Conservation (phyloP, 2,113 vertebrate species). For the Anguilla japonica region DNA sequence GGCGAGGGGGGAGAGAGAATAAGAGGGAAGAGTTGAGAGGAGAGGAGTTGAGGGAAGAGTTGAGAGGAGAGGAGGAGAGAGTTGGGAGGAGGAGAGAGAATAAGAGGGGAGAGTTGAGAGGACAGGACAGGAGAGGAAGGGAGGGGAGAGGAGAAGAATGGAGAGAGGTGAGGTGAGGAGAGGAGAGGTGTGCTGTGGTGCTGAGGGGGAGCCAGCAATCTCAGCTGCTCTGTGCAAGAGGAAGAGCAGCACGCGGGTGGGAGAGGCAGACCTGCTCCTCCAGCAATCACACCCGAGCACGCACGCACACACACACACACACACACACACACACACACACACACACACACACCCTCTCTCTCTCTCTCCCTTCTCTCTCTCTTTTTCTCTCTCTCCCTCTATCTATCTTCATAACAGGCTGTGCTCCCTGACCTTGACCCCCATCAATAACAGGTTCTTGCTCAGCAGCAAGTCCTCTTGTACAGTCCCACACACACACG, state of each 20-base stretch:
- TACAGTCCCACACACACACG: not conserved
- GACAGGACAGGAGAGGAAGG: too few species aligned
- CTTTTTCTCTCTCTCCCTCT: not conserved
- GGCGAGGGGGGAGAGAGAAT: too few species aligned
- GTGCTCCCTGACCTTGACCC: conserved; percentile 21
- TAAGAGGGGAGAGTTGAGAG: too few species aligned
- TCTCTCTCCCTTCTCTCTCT: not conserved
- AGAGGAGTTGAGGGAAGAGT: too few species aligned
- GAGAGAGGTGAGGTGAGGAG: too few species aligned
- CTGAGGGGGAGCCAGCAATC: not conserved
- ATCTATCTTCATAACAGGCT: not conserved
- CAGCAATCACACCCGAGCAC: not conserved
- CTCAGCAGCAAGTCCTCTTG: not conserved
- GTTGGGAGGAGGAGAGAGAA: too few species aligned
- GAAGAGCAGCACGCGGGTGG: not conserved
- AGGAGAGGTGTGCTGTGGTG: not conserved
- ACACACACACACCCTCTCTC: not conserved
- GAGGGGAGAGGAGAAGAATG: too few species aligned
- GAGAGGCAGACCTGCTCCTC: not conserved
- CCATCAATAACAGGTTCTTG: conserved; percentile 9
- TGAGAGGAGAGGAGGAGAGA: too few species aligned
- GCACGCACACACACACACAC: too few species aligned
- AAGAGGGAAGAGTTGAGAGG: too few species aligned
- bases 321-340: too few species aligned
- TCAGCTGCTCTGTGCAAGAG: not conserved